Base-by-base conservation (phyloP, 2,888 invertebrate species). In the Choreutis nemorana region DNA sequence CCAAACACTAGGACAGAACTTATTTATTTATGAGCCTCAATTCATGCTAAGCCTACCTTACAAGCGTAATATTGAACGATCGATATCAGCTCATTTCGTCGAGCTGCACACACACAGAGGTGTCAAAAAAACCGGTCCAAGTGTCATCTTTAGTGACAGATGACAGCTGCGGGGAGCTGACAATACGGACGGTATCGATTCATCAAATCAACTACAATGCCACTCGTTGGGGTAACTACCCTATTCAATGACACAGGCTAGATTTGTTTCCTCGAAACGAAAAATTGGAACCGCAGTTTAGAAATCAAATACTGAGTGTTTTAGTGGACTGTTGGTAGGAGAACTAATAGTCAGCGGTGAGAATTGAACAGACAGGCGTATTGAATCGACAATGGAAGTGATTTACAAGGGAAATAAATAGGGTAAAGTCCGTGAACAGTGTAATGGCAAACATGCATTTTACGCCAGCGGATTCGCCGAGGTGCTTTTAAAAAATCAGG, bases 21-120 rank as follows among this genome's bases (percentile, higher is more conserved):
- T 73, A 70, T 72, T 70, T 75, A 75, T 75, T 73, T 75, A 75
- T 70, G 72, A 70, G 67, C 57, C n/a, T 60, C 64, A 63, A 66
- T 68, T 66, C 66, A 55, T 45, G 43, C 52, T 45, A 60, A 57
- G 61, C 70, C 65, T 67, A 64, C 64, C 56, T 50, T 50, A 54
- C 45, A 50, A 53, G 57, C 55, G 59, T 58, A 65, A 66, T 70
- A 66, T 67, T 64, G 60, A 63, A 60, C 66, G 77, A 77, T 77
- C 70, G 72, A 72, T 75, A 75, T 77, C 73, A 55, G 50, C 64
- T 71, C 68, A 68, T 73, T 71, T 64, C 54, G 54, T 45, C 43
- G 49, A 56, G 56, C 58, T 49, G 58, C 64, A 59, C 57, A 58
- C 63, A 75, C 73, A 55, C 52, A 54, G 50, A 55, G 50, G 54